A percentile compares a stretch with the other conserved stretches of the same genome.
phyloP scores from a whole-genome alignment of 2,888 invertebrate genomes.

The Malthinus flaveolus region DNA sequence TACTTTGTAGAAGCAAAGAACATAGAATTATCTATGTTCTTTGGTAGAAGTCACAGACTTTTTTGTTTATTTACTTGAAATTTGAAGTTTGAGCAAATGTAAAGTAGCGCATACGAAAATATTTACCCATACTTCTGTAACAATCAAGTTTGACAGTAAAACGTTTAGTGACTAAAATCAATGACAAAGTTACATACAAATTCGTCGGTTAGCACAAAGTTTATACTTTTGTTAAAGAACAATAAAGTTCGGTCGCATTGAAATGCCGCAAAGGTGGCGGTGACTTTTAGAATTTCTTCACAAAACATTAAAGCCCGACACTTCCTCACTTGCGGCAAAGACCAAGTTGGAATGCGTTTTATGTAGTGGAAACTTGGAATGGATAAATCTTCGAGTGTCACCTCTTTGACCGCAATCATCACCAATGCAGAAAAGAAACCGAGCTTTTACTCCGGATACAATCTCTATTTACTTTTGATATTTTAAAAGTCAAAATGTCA shows the following conservation, averaged over 20 bases:
- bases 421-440: conserved; percentile 9
- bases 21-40: too few species aligned
- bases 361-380: conserved; percentile 43
- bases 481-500: too few species aligned
- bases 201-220: conserved; percentile 29
- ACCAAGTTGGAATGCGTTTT: conserved; percentile 37
- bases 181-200: conserved; percentile 16
- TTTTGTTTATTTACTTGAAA: too few species aligned
- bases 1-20: too few species aligned
- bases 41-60: too few species aligned
- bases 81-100: neutral
- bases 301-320: conserved; percentile 41
- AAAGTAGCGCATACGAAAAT: conserved; percentile 6
- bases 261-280: conserved; percentile 39
- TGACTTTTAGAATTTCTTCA: conserved; percentile 39
- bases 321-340: conserved; percentile 39
- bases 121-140: conserved; percentile 19
- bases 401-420: conserved; percentile 30
- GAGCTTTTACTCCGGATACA: too few species aligned
- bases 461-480: too few species aligned
- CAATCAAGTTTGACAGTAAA: conserved; percentile 11
- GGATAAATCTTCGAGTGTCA: conserved; percentile 39
- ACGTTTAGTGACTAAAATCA: conserved; percentile 24
- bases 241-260: conserved; percentile 30
- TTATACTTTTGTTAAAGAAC: conserved; percentile 31